phyloP scores from a whole-genome alignment of 2,113 vertebrate species.

The Neofelis nebulosa region DNA sequence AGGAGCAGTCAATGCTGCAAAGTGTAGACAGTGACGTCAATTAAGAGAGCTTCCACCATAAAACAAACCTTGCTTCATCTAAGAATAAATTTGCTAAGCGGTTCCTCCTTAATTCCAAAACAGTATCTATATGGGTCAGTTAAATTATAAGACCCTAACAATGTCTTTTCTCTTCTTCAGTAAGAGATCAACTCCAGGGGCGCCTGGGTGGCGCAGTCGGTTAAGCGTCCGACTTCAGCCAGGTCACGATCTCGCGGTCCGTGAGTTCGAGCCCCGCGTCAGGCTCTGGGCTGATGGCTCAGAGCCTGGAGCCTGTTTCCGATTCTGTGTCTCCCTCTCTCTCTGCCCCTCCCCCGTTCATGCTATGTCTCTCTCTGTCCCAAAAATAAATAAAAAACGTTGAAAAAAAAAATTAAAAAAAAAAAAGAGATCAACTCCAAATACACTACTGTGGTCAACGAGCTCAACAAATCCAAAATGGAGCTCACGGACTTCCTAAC shows the following conservation, averaged over 20 bases:
- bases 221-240: too few species aligned
- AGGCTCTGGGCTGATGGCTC: too few species aligned
- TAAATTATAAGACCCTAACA: background rate
- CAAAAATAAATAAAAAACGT: too few species aligned
- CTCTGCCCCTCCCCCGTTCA: too few species aligned
- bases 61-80: background rate
- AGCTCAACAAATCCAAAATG: background rate
- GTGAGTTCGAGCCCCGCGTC: too few species aligned
- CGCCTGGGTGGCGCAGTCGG: too few species aligned
- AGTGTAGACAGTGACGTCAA: background rate
- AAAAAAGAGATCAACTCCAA: background rate
- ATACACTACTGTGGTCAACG: background rate
- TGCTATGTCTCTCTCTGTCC: too few species aligned
- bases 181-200: background rate
- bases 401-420: too few species aligned
- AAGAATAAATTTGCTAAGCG: background rate
- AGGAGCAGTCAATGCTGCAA: background rate
- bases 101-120: background rate
- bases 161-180: background rate
- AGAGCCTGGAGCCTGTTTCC: too few species aligned
- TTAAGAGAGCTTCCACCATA: background rate
- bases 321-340: too few species aligned
- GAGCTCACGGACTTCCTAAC: background rate
- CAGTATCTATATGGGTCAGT: background rate
- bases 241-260: too few species aligned